Percentiles rank a stretch among this genome's conserved stretches.
Evolutionary conservation across 2,888 invertebrate genomes (phyloP).

Genomic region (Galerucella pusilla): DNA sequence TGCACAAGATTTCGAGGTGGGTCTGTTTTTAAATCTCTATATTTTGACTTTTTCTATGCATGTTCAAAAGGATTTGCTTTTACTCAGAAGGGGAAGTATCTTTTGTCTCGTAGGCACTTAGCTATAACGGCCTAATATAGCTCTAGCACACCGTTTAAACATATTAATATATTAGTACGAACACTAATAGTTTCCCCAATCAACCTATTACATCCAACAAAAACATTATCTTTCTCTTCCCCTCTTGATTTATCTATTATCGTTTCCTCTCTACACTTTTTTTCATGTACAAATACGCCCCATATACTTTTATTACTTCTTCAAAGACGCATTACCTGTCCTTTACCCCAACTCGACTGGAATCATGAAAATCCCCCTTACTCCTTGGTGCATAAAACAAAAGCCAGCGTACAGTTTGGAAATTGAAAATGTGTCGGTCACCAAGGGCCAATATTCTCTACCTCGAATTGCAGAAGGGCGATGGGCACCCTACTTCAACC

Average conservation of each 20-base stretch:
- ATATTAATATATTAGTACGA: background rate
- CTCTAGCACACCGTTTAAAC: background rate
- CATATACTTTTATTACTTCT: constrained; percentile 4
- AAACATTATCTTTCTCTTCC: background rate
- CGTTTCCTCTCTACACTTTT: background rate
- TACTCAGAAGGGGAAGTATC: too few species aligned
- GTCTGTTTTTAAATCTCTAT: too few species aligned
- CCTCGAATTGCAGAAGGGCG: constrained; percentile 6
- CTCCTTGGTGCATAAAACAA: constrained; percentile 14
- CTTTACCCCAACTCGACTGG: background rate
- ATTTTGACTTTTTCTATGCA: too few species aligned
- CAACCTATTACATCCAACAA: background rate
- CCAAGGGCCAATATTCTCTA: constrained; percentile 38
- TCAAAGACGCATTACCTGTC: constrained; percentile 16
- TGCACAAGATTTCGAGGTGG: too few species aligned
- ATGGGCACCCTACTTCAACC: constrained; percentile 16
- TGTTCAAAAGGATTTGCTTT: too few species aligned
- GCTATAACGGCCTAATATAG: too few species aligned
- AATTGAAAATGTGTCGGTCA: constrained; percentile 44
- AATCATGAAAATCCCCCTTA: constrained; percentile 15
- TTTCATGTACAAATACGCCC: constrained; percentile 6
- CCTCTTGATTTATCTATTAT: constrained; percentile 4
- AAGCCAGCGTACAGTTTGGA: constrained; percentile 14
- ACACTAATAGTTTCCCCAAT: background rate
- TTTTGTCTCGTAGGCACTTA: too few species aligned